Evolutionary conservation across 2,888 invertebrate species (phyloP), one percentile per base, ranked within the genome.

Genomic region (Muschampia plurimacula): DNA sequence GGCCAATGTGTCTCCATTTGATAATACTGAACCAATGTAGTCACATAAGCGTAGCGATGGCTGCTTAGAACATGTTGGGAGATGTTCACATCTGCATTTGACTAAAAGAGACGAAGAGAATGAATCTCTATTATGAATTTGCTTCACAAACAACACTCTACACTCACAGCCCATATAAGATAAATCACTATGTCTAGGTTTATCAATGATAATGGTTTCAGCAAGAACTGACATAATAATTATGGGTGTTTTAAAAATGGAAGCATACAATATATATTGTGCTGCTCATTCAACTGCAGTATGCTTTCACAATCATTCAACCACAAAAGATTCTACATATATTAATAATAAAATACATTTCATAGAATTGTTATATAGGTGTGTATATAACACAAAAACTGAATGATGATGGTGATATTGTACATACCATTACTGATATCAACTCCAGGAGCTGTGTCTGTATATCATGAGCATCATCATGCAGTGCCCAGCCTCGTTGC

Each of bases 1-100:
- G 97, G 96, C 98, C 98, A 98, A 76, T 98, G 94, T 0, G 97
- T 96, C 90, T 99, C 99, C 99, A 99, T 99, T 94, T 99, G 99
- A 89, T 99, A 99, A 93, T 98, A 99, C 83, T 98, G 97, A 71
- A 98, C 97, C 73, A 99, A 93, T 72, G 97, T 97, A 59, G 96
- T 96, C 28, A 99, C 97, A 79, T 97, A 97, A 74, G 96, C 96
- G 85, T 98, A 99, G 74, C 97, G 96, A 87, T 98, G 97, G 80
- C 96, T 96, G 77, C 97, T 96, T 83, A 99, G 95, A 73, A 98
- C 97, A 84, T 97, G 97, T 81, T 97, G 96, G 41, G 97, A 97
- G 74, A 98, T 97, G 82, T 97, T 97, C 69, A 97, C 96, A 90
- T 99, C 98, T 0, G 99, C 99, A 93, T 98, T 98, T 41, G 97